Conservation (phyloP, 2,888 invertebrate genomes). For the Dasysyrphus albostriatus region DNA sequence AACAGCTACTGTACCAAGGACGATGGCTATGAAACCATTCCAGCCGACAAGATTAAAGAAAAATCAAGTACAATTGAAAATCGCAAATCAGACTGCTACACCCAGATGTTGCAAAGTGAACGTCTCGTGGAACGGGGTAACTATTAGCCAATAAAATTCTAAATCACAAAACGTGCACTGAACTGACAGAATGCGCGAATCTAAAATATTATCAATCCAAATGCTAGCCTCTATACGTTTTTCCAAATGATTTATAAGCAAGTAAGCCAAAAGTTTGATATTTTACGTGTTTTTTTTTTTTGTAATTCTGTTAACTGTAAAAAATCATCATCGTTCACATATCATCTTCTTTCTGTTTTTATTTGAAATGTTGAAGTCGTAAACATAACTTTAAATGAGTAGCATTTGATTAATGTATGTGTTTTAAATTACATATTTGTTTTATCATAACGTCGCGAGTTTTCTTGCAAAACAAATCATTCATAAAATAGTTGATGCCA, state of each 20-base stretch:
- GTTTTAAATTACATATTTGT: slow-evolving; percentile 2
- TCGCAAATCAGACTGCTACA: slow-evolving; percentile 83
- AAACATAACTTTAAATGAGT: not conserved
- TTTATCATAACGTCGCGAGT: not conserved
- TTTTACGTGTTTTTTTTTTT: slow-evolving; percentile 53
- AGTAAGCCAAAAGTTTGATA: slow-evolving; percentile 72
- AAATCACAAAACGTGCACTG: slow-evolving; percentile 56
- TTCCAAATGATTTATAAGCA: slow-evolving; percentile 72
- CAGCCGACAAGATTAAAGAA: slow-evolving; percentile 80
- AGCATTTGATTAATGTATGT: not conserved
- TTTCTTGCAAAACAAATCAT: too few relatives aligned
- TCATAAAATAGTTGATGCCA: too few relatives aligned
- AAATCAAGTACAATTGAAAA: slow-evolving; percentile 79
- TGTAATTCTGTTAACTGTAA: not conserved
- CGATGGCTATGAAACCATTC: slow-evolving; percentile 87
- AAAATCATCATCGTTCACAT: slow-evolving; percentile 57
- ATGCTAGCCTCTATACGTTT: slow-evolving; percentile 69
- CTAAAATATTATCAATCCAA: slow-evolving; percentile 63
- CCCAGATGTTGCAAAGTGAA: slow-evolving; percentile 82
- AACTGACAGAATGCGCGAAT: slow-evolving; percentile 67
- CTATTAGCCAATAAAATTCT: slow-evolving; percentile 70
- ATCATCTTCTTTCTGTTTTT: slow-evolving; percentile 46
- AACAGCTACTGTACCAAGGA: slow-evolving; percentile 84
- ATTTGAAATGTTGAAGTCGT: not conserved
- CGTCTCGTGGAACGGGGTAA: slow-evolving; percentile 78